Percentiles rank a stretch among this genome's conserved stretches.
phyloP scores from a whole-genome alignment of 2,113 vertebrate genomes.

The Brachyhypopomus occidentalis region DNA sequence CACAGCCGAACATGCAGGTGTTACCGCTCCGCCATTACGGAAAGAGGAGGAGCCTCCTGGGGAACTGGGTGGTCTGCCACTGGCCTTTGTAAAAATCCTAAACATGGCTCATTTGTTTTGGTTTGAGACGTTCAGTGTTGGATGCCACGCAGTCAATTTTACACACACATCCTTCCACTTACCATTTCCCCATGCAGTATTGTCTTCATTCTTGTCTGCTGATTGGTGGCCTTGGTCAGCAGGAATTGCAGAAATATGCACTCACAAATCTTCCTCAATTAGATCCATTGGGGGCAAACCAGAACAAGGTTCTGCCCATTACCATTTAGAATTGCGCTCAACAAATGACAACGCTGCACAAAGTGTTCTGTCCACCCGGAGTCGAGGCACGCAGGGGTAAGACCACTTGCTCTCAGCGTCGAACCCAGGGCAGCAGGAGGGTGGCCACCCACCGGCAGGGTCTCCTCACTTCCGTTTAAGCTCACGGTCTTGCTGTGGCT shows the following conservation, averaged over 20 bases:
- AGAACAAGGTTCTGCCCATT: not conserved
- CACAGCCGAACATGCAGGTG: too few relatives aligned
- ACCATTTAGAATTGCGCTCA: not conserved
- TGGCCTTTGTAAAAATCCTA: not conserved
- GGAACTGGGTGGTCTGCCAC: too few relatives aligned
- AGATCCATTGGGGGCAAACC: not conserved
- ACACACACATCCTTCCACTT: too few relatives aligned
- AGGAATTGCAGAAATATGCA: not conserved
- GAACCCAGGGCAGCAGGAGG: not conserved
- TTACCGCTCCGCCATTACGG: too few relatives aligned
- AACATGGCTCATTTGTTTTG: not conserved
- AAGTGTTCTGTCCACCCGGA: not conserved
- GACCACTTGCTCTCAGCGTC: not conserved
- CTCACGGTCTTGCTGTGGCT: slow-evolving; percentile 28
- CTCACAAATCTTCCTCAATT: not conserved
- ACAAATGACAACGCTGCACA: slow-evolving; percentile 6
- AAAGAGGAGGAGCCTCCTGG: too few relatives aligned
- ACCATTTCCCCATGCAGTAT: not conserved
- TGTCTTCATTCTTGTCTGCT: not conserved
- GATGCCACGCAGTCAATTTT: not conserved
- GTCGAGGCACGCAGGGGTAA: not conserved
- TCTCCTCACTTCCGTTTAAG: slow-evolving; percentile 19
- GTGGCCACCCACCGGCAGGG: not conserved
- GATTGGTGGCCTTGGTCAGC: not conserved
- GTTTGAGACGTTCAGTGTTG: not conserved